These are phyloP conservation scores for Lobophora halterata DNA, from an alignment of 2,888 invertebrate genomes.

Conservation along the genomic window DNA sequence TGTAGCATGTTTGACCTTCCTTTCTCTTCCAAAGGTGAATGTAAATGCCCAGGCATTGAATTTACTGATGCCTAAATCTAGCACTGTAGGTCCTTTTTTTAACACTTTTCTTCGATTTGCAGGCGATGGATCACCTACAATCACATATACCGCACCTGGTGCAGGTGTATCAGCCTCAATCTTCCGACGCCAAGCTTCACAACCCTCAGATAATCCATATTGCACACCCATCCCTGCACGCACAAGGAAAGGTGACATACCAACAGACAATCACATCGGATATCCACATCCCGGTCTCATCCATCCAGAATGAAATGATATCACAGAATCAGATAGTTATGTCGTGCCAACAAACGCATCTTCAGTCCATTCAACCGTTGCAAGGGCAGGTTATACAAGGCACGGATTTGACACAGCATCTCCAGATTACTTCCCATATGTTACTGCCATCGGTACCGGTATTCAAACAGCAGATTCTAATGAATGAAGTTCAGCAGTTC, in stretches of 20 bases:
- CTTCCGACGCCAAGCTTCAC: slow-evolving; percentile 43
- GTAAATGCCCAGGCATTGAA: too few relatives aligned
- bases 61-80: too few relatives aligned
- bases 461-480: slow-evolving; percentile 58
- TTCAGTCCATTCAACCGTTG: slow-evolving; percentile 49
- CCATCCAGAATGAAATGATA: slow-evolving; percentile 53
- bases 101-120: too few relatives aligned
- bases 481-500: slow-evolving; percentile 56
- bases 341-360: slow-evolving; percentile 60
- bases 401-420: slow-evolving; percentile 51
- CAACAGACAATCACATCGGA: slow-evolving; percentile 60
- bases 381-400: slow-evolving; percentile 48
- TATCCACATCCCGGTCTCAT: slow-evolving; percentile 53
- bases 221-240: slow-evolving; percentile 52
- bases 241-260: slow-evolving; percentile 60
- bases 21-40: slow-evolving; percentile 3
- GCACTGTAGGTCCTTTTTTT: too few relatives aligned
- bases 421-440: slow-evolving; percentile 64
- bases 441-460: slow-evolving; percentile 57
- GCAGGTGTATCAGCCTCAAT: slow-evolving; percentile 59
- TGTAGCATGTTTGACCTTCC: not conserved
- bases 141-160: slow-evolving; percentile 59
- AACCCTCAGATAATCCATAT: slow-evolving; percentile 57
- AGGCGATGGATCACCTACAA: slow-evolving; percentile 69
- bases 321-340: slow-evolving; percentile 63